These are phyloP conservation scores for Neoniphon sammara DNA, from an alignment of 2,797 vertebrate genomes.

Conservation along the genomic window DNA sequence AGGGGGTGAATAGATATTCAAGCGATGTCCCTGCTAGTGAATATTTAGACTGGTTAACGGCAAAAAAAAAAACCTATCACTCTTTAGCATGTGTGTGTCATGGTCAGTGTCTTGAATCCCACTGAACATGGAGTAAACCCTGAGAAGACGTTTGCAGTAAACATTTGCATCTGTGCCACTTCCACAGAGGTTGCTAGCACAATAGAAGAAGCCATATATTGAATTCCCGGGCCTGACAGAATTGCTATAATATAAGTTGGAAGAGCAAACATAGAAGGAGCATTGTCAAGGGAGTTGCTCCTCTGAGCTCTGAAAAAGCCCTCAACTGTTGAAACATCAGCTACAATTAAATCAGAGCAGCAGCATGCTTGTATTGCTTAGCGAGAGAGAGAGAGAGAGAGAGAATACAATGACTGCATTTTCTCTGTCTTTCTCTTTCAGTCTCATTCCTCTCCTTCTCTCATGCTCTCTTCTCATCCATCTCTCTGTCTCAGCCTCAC, in stretches of 20 bases:
- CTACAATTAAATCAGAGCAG: slow-evolving; percentile 51
- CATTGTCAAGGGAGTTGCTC: slow-evolving; percentile 26
- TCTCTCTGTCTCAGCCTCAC: slow-evolving; percentile 42
- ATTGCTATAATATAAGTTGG: too few species aligned
- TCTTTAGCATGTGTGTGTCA: neutral
- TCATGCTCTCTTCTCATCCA: slow-evolving; percentile 34
- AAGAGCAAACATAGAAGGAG: neutral
- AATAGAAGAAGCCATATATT: neutral
- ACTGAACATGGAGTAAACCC: too few species aligned
- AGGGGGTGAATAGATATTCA: slow-evolving; percentile 3
- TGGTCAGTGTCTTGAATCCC: too few species aligned
- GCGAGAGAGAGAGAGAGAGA: slow-evolving; percentile 6
- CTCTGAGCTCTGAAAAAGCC: slow-evolving; percentile 31
- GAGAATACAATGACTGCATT: neutral
- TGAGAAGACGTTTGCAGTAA: neutral
- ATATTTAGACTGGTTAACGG: too few species aligned
- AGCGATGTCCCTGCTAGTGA: too few species aligned
- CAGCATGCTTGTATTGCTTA: slow-evolving; percentile 61
- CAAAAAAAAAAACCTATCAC: neutral
- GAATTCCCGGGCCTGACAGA: too few species aligned
- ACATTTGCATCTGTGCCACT: neutral
- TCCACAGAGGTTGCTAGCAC: neutral
- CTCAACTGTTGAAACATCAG: slow-evolving; percentile 57
- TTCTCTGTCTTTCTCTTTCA: slow-evolving; percentile 31
- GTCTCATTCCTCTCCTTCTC: slow-evolving; percentile 20